Percentiles rank a stretch among this genome's conserved stretches.
These are phyloP conservation scores for Plagodis dolabraria DNA, from an alignment of 2,888 invertebrate species.

Conservation along the genomic window DNA sequence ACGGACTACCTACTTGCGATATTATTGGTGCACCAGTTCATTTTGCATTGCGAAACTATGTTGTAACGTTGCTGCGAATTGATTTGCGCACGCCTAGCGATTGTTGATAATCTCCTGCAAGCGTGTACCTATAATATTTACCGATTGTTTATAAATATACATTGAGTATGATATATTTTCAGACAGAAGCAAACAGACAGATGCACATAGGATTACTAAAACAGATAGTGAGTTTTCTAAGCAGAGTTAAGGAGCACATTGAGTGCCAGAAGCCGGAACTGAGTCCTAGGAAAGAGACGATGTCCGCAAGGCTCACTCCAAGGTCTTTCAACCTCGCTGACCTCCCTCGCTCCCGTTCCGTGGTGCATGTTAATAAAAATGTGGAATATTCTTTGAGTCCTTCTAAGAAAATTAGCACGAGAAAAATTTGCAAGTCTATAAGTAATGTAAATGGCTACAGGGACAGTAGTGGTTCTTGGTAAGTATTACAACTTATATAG, in stretches of 20 bases:
- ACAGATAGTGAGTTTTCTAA: constrained; percentile 88
- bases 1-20: constrained; percentile 17
- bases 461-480: constrained; percentile 66
- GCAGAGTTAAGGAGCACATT: constrained; percentile 88
- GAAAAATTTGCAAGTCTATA: constrained; percentile 77
- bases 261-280: constrained; percentile 67
- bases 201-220: constrained; percentile 90
- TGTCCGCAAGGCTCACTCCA: constrained; percentile 44
- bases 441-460: constrained; percentile 74
- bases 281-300: constrained; percentile 44
- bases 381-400: constrained; percentile 59
- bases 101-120: constrained; percentile 30
- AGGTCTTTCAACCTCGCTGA: constrained; percentile 59
- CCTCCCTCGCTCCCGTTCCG: constrained; percentile 73
- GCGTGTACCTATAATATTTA: constrained; percentile 15
- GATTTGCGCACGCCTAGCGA: constrained; percentile 29
- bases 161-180: constrained; percentile 59
- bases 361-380: constrained; percentile 71
- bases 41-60: constrained; percentile 46
- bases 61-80: constrained; percentile 46
- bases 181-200: constrained; percentile 89
- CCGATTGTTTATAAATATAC: constrained; percentile 15
- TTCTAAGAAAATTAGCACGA: constrained; percentile 65
- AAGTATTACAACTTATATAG: constrained; percentile 31
- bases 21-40: constrained; percentile 57